Evolutionary conservation across 2,113 vertebrate species (phyloP).

Genomic region (Tautogolabrus adspersus): DNA sequence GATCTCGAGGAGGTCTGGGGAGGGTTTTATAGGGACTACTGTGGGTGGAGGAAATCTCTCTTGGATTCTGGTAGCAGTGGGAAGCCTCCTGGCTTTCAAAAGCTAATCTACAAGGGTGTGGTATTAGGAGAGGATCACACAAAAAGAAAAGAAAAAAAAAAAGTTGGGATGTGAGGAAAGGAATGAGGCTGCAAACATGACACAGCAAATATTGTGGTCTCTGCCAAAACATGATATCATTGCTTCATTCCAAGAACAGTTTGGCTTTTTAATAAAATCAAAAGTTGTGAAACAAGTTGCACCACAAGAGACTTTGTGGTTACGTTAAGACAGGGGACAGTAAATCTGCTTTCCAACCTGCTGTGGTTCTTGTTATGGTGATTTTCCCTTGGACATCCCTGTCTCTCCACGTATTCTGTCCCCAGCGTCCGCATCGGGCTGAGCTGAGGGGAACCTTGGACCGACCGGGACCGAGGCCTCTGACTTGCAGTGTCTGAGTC

Average conservation of each 20-base stretch:
- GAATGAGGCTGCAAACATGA: slow-evolving; percentile 58
- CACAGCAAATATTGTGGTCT: slow-evolving; percentile 21
- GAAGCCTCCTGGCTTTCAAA: slow-evolving; percentile 66
- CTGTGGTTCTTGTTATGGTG: slow-evolving; percentile 74
- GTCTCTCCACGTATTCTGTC: slow-evolving; percentile 75
- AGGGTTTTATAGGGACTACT: slow-evolving; percentile 92
- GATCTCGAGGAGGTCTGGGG: slow-evolving; percentile 87
- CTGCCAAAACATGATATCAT: slow-evolving; percentile 15
- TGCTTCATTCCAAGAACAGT: slow-evolving; percentile 17
- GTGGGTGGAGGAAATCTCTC: slow-evolving; percentile 88
- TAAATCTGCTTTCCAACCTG: slow-evolving; percentile 61
- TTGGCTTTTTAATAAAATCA: slow-evolving; percentile 11
- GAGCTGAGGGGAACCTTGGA: slow-evolving; percentile 90
- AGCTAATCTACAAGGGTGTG: slow-evolving; percentile 62
- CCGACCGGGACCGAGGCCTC: slow-evolving; percentile 87
- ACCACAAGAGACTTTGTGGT: background rate
- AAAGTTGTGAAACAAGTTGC: slow-evolving; percentile 30
- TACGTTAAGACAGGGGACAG: background rate
- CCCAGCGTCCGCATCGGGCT: slow-evolving; percentile 87
- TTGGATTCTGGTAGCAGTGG: slow-evolving; percentile 69
- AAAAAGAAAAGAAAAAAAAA: slow-evolving; percentile 10
- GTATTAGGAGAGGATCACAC: slow-evolving; percentile 20
- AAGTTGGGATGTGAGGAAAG: slow-evolving; percentile 35
- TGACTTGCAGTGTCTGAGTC: slow-evolving; percentile 82
- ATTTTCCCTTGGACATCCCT: slow-evolving; percentile 72